phyloP scores from a whole-genome alignment of 1,140 invertebrate species.

The Drosophila carrolli region DNA sequence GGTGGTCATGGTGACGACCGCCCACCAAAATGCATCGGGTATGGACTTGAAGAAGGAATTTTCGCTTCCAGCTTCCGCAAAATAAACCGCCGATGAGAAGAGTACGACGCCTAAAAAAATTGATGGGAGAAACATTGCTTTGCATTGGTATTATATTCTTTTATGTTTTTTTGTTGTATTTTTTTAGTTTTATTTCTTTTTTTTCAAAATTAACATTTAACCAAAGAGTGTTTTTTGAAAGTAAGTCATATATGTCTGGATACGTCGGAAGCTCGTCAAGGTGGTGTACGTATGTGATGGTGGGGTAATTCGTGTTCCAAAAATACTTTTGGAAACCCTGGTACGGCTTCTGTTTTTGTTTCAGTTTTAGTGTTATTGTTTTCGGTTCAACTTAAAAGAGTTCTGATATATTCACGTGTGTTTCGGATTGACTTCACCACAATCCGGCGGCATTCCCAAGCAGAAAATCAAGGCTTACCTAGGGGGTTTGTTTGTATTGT shows the following conservation, averaged over 20 bases:
- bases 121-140: slow-evolving; percentile 84
- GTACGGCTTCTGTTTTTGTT: slow-evolving; percentile 6
- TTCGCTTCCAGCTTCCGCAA: slow-evolving; percentile 98
- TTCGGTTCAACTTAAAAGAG: slow-evolving; percentile 34
- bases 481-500: background rate
- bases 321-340: slow-evolving; percentile 17
- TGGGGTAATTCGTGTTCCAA: slow-evolving; percentile 8
- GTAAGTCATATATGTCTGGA: slow-evolving; percentile 30
- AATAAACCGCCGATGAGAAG: slow-evolving; percentile 99
- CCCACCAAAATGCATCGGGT: slow-evolving; percentile 99
- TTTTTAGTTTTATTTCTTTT: slow-evolving; percentile 29
- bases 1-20: slow-evolving; percentile 99
- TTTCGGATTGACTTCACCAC: slow-evolving; percentile 28
- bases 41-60: slow-evolving; percentile 99
- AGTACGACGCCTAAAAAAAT: slow-evolving; percentile 98
- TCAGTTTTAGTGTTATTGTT: slow-evolving; percentile 30
- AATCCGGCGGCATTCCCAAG: slow-evolving; percentile 67
- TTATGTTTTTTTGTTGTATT: slow-evolving; percentile 34
- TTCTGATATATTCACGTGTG: slow-evolving; percentile 32
- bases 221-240: slow-evolving; percentile 45
- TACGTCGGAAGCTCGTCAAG: slow-evolving; percentile 45
- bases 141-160: slow-evolving; percentile 77
- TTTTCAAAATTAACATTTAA: slow-evolving; percentile 43
- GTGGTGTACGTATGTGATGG: slow-evolving; percentile 28
- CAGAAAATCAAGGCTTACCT: slow-evolving; percentile 57